Evolutionary conservation across 1,140 invertebrate species (phyloP), one percentile per base, ranked within the genome.

Genomic region (Rhyacophila brunnea): DNA sequence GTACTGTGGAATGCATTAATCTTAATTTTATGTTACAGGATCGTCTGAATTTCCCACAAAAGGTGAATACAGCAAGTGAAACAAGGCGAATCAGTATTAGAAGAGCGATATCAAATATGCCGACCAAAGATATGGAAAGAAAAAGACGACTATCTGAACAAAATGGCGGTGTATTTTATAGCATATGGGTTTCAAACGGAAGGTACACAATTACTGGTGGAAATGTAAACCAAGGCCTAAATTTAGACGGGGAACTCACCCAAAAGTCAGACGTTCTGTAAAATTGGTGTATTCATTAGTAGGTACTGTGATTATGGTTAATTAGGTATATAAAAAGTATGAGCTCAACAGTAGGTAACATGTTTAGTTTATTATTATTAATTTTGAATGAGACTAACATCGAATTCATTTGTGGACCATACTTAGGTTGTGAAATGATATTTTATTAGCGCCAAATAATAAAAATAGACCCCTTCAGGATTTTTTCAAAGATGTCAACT

Each of bases 101-200:
- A 11, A 58, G 34, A 42, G 44, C 57, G 13, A 47, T 51, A 19
- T 46, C 57, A 18, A 52, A 59, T 23, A 46, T 28, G 1, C 55
- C 55, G 1, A 34, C 45, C n/a, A 59, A 59, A 49, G 57, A 59
- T 15, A 51, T 59, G 45, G 57, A 51, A n/a, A 51, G 57, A 28
- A 51, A 52, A 28, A 19, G 57, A 6, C 13, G 57, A 3, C 19
- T 59, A 13, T 59, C 57, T 10, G 48, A 59, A 35, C 44, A 59
- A 34, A 59, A 59, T 23, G 57, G 57, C 9, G 55, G 57, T 1
- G 57, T 59, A 9, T 59, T 59, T 42, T 59, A 59, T 42, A 45
- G 32, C 10, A 23, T 59, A 1, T 59, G 57, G 57, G 57, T 59
- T 11, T 42, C 55, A 9, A 59, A 59, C 20, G 57, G 57, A 14